Base-by-base conservation (phyloP, 2,113 vertebrate species). In the Nanorana parkeri region DNA sequence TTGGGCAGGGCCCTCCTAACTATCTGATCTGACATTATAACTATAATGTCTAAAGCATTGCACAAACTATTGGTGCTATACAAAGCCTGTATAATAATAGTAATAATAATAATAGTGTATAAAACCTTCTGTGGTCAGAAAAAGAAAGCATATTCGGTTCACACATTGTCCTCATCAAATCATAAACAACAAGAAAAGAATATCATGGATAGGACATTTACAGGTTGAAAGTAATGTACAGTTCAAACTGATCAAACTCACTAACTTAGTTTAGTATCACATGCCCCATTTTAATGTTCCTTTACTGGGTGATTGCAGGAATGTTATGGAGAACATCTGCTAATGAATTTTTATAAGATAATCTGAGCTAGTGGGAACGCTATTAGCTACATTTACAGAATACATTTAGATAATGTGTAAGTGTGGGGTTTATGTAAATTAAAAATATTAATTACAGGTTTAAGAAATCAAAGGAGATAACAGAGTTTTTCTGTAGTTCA, bases 311-410 rank as follows among this genome's bases (percentile, higher is more conserved):
- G 72, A 60, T 61, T 60, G 41, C 72, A 75, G 72, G 60, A 75
- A 75, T 75, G 72, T 75, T 75, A 58, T 74, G 58, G 71, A 58
- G 72, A 75, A 61, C 72, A 75, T 61, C 71, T 75, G 72, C 71
- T 75, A 75, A 75, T 74, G 72, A 75, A 75, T 75, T 75, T 75
- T 75, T 75, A 75, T 75, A 75, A 75, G 56, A 61, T 75, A 75
- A 75, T 41, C 72, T 61, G 55, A 21, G 36, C 72, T 61, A 32
- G 72, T 36, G 72, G 72, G 72, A 60, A 75, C 28, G 55, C 32
- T 75, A 74, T 75, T 75, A 75, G 72, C 19, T 61, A 75, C 55
- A 60, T 75, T 60, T 75, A 21, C 72, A 60, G 55, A 29, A 60
- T 75, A 75, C 28, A 61, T 75, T 61, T 32, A 41, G 71, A 58